phyloP scores from a whole-genome alignment of 2,113 vertebrate species.

The Megaceryle torquata region DNA sequence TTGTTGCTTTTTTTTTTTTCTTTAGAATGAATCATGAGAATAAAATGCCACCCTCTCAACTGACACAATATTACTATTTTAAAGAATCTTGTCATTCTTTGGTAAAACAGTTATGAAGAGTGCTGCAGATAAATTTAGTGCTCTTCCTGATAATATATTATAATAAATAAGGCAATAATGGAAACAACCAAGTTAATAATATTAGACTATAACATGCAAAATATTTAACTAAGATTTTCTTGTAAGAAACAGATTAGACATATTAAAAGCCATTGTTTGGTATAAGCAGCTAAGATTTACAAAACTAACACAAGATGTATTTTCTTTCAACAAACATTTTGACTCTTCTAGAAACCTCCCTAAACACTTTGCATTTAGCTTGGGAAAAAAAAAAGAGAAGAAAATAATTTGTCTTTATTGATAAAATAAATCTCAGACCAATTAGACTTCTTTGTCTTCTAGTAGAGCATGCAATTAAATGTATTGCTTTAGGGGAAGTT shows the following conservation, averaged over 20 bases:
- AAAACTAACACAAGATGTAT: background rate
- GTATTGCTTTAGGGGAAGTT: slow-evolving; percentile 42
- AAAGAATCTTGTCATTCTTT: slow-evolving; percentile 16
- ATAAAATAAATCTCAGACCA: slow-evolving; percentile 50
- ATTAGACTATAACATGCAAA: background rate
- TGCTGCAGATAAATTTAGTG: background rate
- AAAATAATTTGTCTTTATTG: slow-evolving; percentile 1
- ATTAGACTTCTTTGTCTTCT: slow-evolving; percentile 35
- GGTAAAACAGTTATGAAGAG: background rate
- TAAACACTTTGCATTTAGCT: slow-evolving; percentile 1
- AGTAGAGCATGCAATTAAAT: slow-evolving; percentile 35
- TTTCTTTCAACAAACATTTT: background rate
- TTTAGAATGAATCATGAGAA: background rate
- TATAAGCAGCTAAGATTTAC: background rate
- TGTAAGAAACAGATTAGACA: background rate
- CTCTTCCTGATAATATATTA: background rate
- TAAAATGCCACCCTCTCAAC: background rate
- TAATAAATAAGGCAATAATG: slow-evolving; percentile 19
- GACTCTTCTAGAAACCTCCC: background rate
- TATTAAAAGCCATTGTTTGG: background rate
- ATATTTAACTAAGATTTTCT: background rate
- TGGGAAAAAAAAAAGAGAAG: background rate
- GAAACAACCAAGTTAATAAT: background rate
- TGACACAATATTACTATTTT: background rate
- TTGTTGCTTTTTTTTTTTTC: background rate